phyloP scores from a whole-genome alignment of 53 echinoderm and acorn worm species.

The Echinometra lucunter region DNA sequence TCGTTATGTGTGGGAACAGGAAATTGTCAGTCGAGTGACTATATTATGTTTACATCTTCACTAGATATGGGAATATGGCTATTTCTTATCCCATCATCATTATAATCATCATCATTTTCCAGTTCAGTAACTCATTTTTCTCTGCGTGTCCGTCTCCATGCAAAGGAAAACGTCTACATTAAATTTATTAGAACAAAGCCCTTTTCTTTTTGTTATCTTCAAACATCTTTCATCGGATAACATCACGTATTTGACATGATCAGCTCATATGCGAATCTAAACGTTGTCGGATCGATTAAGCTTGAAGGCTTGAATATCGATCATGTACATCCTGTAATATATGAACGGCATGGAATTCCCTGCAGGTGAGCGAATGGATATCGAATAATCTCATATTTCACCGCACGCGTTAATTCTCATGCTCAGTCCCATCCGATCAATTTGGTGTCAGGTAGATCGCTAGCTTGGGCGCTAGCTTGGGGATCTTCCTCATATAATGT shows the following conservation, averaged over 20 bases:
- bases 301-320: not conserved
- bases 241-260: not conserved
- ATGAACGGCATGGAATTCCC: slow-evolving; percentile 32
- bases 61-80: not conserved
- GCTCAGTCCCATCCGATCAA: slow-evolving; percentile 49
- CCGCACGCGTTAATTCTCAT: slow-evolving; percentile 20
- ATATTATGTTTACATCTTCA: not conserved
- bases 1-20: no score
- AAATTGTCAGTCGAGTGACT: not conserved
- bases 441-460: slow-evolving; percentile 40
- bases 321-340: not conserved
- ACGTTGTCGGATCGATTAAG: not conserved
- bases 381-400: slow-evolving; percentile 48
- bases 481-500: slow-evolving; percentile 31
- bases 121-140: no score
- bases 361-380: not conserved
- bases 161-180: no score
- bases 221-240: not conserved
- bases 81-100: no score
- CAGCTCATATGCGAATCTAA: not conserved
- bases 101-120: no score
- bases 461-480: no score
- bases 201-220: not conserved
- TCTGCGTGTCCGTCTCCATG: no score
- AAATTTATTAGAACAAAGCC: no score